A percentile compares a stretch with the other conserved stretches of the same genome.
phyloP scores from a whole-genome alignment of 2,888 invertebrate species.

The Rosalia funebris region DNA sequence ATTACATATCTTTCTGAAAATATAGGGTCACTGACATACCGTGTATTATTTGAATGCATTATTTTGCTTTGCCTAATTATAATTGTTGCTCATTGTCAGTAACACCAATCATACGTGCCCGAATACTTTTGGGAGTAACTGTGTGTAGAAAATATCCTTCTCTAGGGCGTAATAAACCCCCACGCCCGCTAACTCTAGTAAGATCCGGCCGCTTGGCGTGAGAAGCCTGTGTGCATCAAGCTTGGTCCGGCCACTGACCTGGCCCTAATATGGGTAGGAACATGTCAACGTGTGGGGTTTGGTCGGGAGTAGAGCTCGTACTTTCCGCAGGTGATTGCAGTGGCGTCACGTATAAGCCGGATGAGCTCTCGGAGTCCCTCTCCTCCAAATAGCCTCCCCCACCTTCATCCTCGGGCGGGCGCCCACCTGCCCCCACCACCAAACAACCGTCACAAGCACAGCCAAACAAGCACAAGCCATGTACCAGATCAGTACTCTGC shows the following conservation, averaged over 20 bases:
- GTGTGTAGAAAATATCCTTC: too few species aligned
- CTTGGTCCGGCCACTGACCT: slow-evolving; percentile 65
- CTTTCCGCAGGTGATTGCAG: slow-evolving; percentile 48
- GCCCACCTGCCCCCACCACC: slow-evolving; percentile 57
- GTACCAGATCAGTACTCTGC: slow-evolving; percentile 46
- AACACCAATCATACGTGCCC: too few species aligned
- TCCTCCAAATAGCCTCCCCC: slow-evolving; percentile 43
- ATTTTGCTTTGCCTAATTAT: too few species aligned
- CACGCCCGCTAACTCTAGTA: slow-evolving; percentile 8
- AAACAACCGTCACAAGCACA: slow-evolving; percentile 61
- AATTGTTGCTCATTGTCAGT: too few species aligned
- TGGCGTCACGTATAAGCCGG: slow-evolving; percentile 49
- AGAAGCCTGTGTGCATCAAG: slow-evolving; percentile 55
- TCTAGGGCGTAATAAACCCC: slow-evolving; percentile 18
- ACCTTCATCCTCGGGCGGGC: slow-evolving; percentile 56
- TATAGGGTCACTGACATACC: too few species aligned
- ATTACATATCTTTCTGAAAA: too few species aligned
- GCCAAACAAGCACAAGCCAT: slow-evolving; percentile 60
- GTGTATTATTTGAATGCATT: too few species aligned
- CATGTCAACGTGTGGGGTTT: slow-evolving; percentile 53
- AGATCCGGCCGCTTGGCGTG: slow-evolving; percentile 49
- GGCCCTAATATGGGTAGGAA: slow-evolving; percentile 62
- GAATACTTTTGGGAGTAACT: too few species aligned
- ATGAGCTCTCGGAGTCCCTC: slow-evolving; percentile 48
- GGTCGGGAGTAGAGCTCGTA: slow-evolving; percentile 52